phyloP scores from a whole-genome alignment of 2,113 vertebrate genomes.

The Notothenia rossii region DNA sequence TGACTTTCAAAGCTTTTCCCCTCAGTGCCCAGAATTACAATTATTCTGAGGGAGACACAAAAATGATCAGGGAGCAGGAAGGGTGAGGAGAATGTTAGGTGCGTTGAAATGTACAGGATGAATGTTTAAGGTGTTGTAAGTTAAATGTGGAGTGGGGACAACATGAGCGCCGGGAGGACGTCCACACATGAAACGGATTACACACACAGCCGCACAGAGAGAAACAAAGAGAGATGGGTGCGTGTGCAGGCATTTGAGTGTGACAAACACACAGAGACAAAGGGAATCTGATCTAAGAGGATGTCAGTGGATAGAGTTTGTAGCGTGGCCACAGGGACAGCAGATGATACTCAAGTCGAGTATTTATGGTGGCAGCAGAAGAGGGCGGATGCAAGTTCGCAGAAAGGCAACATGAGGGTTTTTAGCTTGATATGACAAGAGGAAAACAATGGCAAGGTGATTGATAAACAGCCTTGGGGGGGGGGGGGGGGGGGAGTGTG shows the following conservation, averaged over 20 bases:
- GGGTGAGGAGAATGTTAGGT: slow-evolving; percentile 5
- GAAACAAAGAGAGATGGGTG: slow-evolving; percentile 29
- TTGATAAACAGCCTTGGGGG: slow-evolving; percentile 4
- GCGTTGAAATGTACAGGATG: slow-evolving; percentile 12
- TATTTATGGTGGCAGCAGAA: not conserved
- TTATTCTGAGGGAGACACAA: slow-evolving; percentile 25
- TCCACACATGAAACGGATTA: slow-evolving; percentile 65
- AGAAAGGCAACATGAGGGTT: not conserved
- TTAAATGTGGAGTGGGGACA: slow-evolving; percentile 41
- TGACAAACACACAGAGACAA: slow-evolving; percentile 41
- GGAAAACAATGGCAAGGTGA: slow-evolving; percentile 2
- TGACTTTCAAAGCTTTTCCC: slow-evolving; percentile 5
- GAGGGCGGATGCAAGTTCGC: not conserved
- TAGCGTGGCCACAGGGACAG: not conserved
- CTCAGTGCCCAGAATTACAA: slow-evolving; percentile 24
- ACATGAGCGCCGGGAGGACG: slow-evolving; percentile 25
- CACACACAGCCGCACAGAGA: slow-evolving; percentile 30
- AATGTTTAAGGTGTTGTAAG: slow-evolving; percentile 16
- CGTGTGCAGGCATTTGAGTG: slow-evolving; percentile 31
- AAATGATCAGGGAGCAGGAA: slow-evolving; percentile 28
- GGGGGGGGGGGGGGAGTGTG: not conserved
- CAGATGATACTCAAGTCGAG: not conserved
- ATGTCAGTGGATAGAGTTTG: slow-evolving; percentile 21
- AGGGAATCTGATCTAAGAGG: slow-evolving; percentile 46
- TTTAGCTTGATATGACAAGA: slow-evolving; percentile 16